Base-by-base conservation (phyloP, 1,140 invertebrate species). In the Helicoverpa zea region DNA sequence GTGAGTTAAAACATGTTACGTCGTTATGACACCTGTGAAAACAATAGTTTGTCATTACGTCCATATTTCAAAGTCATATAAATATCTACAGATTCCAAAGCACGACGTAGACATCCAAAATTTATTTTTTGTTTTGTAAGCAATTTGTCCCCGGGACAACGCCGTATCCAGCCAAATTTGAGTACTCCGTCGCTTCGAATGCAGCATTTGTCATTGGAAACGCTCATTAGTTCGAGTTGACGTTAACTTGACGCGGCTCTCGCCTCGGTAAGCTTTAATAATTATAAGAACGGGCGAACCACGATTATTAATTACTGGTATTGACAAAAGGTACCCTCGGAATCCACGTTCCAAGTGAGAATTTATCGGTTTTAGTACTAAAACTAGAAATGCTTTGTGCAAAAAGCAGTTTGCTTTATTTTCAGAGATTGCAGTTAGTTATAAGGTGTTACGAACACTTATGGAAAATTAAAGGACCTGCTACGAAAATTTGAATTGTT, bases 171-270 rank as follows among this genome's bases (percentile, higher is more conserved):
- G 86, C 86, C 84, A 84, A 90, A 89, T 88, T 87, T 86, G 68
- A 79, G 84, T 84, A 56, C 74, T 85, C 82, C 84, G 84, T 83
- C 80, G 81, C 87, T 84, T 87, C 86, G 87, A 92, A 92, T 87
- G 83, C 87, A 91, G 88, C 90, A 94, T 94, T 94, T 93, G 91
- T 94, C 91, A 92, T 92, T 87, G 86, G 81, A 86, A 92, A 87
- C 87, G 88, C 87, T 93, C 92, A 93, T 94, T 94, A 91, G 93
- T 94, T 87, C 85, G 84, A 90, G 88, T 86, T 92, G 91, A 93
- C 92, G 91, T 91, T 92, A 93, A 94, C 91, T 94, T 92, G 91
- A 94, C 89, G 85, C 89, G 85, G 88, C 90, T 89, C 85, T 88
- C 86, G 86, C 64, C 82, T 91, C 85, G 80, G 87, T 90, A 90